Evolutionary conservation across 2,888 invertebrate species (phyloP).

Genomic region (Drosophila fungiperda): DNA sequence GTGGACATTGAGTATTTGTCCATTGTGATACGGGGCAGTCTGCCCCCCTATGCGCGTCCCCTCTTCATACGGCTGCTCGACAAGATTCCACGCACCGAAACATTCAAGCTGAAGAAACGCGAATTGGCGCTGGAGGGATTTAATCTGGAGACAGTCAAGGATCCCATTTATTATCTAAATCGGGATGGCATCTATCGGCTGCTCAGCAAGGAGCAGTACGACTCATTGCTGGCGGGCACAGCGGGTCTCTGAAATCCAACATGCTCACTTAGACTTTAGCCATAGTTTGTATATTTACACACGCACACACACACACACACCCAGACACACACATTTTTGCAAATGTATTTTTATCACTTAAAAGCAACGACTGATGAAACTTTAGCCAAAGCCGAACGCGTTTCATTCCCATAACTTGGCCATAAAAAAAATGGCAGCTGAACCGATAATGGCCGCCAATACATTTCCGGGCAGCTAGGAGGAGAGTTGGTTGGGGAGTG

Average conservation of each 20-base stretch:
- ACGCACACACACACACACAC: conserved; percentile 11
- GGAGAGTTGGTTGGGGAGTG: no score
- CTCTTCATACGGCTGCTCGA: conserved; percentile 93
- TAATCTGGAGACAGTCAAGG: conserved; percentile 89
- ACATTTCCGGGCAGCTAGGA: conserved; percentile 55
- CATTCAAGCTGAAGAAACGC: conserved; percentile 96
- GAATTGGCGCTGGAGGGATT: conserved; percentile 94
- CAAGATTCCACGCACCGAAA: conserved; percentile 93
- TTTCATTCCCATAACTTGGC: conserved; percentile 65
- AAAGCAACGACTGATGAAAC: conserved; percentile 63
- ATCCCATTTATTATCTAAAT: conserved; percentile 90
- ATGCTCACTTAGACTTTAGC: conserved; percentile 15
- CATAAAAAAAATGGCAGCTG: conserved; percentile 69
- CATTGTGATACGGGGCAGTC: conserved; percentile 88
- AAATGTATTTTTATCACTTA: conserved; percentile 46
- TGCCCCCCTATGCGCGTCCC: conserved; percentile 95
- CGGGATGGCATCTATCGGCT: conserved; percentile 86
- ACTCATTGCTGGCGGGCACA: conserved; percentile 86
- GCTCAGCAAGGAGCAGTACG: conserved; percentile 86
- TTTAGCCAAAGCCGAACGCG: conserved; percentile 67
- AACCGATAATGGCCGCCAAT: conserved; percentile 82
- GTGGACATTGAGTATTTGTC: conserved; percentile 88
- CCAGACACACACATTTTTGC: conserved; percentile 7
- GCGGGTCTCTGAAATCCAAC: conserved; percentile 85
- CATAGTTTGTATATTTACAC: conserved; percentile 30